Conservation (phyloP, 2,113 vertebrate genomes). For the Ellobius talpinus region DNA sequence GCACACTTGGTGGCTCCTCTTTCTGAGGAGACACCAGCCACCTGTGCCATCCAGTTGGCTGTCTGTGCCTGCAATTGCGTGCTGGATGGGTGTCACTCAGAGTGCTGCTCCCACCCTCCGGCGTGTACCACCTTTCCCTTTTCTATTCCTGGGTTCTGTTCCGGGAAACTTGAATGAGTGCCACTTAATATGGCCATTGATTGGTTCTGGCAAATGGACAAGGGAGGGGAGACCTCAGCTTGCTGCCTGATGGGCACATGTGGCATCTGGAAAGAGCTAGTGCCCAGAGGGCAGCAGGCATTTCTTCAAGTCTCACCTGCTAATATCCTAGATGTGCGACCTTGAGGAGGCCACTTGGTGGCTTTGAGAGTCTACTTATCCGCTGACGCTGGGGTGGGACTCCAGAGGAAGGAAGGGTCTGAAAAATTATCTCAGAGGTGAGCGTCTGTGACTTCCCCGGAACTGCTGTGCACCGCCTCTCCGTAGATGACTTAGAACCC, state of each 20-base stretch:
- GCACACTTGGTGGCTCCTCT: slow-evolving; percentile 30
- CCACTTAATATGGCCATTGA: background rate
- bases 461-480: background rate
- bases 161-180: background rate
- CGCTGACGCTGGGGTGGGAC: background rate
- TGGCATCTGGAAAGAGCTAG: background rate
- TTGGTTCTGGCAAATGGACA: background rate
- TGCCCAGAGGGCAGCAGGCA: background rate
- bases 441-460: background rate
- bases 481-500: background rate
- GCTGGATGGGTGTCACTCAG: background rate
- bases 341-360: background rate
- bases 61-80: background rate
- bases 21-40: slow-evolving; percentile 54
- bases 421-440: background rate
- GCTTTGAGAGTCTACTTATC: background rate
- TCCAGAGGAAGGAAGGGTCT: background rate
- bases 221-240: background rate
- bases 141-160: background rate
- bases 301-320: background rate
- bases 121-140: background rate
- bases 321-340: background rate
- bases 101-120: too few species aligned
- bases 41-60: background rate
- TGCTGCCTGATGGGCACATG: background rate